Evolutionary conservation across 2,888 invertebrate species (phyloP).

Genomic region (Mythimna ferrago): DNA sequence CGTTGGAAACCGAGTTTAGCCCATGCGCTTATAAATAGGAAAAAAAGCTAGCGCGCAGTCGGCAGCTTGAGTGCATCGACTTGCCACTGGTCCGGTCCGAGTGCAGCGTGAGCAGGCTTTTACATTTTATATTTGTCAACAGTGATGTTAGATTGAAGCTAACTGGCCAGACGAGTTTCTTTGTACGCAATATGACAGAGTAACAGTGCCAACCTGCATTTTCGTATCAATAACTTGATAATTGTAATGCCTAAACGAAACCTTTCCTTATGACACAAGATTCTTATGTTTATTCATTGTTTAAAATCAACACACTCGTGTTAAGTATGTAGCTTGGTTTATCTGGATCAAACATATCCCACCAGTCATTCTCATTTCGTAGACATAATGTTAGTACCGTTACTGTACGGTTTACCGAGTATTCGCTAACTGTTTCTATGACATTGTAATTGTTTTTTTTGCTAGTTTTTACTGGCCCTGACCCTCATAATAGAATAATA

Average conservation of each 20-base stretch:
- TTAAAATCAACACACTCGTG: neutral
- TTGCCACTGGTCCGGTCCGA: slow-evolving; percentile 72
- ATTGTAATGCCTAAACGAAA: slow-evolving; percentile 2
- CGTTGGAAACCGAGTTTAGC: slow-evolving; percentile 57
- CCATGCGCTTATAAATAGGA: slow-evolving; percentile 70
- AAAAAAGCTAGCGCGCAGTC: slow-evolving; percentile 68
- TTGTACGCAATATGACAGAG: slow-evolving; percentile 5
- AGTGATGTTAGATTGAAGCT: slow-evolving; percentile 31
- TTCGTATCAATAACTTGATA: slow-evolving; percentile 9
- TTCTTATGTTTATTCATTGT: slow-evolving; percentile 4
- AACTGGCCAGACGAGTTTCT: slow-evolving; percentile 28
- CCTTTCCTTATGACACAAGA: slow-evolving; percentile 12
- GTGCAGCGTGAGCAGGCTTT: slow-evolving; percentile 70
- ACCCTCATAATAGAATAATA: slow-evolving; percentile 49
- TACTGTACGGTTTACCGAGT: slow-evolving; percentile 49
- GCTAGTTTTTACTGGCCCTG: slow-evolving; percentile 64
- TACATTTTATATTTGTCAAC: slow-evolving; percentile 64
- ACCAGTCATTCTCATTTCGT: slow-evolving; percentile 51
- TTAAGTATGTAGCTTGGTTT: slow-evolving; percentile 2
- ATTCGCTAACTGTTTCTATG: slow-evolving; percentile 56
- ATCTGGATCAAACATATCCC: slow-evolving; percentile 36
- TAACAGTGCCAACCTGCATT: slow-evolving; percentile 44
- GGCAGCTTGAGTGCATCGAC: slow-evolving; percentile 75
- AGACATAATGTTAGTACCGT: slow-evolving; percentile 55
- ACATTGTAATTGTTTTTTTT: slow-evolving; percentile 51